phyloP scores from a whole-genome alignment of 2,888 invertebrate species.

The Acronicta psi region DNA sequence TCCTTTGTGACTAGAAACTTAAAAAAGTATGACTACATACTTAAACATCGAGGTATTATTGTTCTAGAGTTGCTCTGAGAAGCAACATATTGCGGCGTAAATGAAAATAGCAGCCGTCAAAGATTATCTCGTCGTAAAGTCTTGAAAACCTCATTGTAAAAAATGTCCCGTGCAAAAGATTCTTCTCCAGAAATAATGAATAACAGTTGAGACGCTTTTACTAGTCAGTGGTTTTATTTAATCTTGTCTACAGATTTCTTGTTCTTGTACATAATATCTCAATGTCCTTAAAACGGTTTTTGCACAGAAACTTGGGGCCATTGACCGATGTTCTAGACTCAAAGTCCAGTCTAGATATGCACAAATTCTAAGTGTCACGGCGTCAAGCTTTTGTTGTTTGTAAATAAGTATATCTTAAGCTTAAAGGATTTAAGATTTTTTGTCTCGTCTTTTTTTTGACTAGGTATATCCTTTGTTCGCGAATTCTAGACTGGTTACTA shows the following conservation, averaged over 20 bases:
- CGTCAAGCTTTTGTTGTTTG: slow-evolving; percentile 19
- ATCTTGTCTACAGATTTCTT: too few species aligned
- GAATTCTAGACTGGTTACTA: too few species aligned
- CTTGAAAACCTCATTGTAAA: too few species aligned
- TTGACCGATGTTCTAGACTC: slow-evolving; percentile 15
- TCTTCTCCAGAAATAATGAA: too few species aligned
- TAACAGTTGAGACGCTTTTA: too few species aligned
- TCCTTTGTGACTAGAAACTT: slow-evolving; percentile 1
- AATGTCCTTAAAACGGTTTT: slow-evolving; percentile 11
- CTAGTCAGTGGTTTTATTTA: too few species aligned
- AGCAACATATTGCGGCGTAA: too few species aligned
- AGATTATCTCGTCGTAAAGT: too few species aligned
- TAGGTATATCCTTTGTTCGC: neutral
- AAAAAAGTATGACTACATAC: slow-evolving; percentile 14
- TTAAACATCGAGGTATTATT: slow-evolving; percentile 1
- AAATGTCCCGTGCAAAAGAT: too few species aligned
- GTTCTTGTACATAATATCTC: slow-evolving; percentile 3
- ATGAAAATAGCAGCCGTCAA: too few species aligned
- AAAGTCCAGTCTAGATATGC: slow-evolving; percentile 19
- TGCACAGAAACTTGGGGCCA: slow-evolving; percentile 33
- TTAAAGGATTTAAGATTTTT: neutral
- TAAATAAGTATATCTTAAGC: neutral
- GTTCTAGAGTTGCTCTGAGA: neutral
- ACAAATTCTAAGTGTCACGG: slow-evolving; percentile 1
- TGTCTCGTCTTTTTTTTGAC: neutral